Base-by-base conservation (phyloP, 2,888 invertebrate genomes). In the Heteromurus nitidus region DNA sequence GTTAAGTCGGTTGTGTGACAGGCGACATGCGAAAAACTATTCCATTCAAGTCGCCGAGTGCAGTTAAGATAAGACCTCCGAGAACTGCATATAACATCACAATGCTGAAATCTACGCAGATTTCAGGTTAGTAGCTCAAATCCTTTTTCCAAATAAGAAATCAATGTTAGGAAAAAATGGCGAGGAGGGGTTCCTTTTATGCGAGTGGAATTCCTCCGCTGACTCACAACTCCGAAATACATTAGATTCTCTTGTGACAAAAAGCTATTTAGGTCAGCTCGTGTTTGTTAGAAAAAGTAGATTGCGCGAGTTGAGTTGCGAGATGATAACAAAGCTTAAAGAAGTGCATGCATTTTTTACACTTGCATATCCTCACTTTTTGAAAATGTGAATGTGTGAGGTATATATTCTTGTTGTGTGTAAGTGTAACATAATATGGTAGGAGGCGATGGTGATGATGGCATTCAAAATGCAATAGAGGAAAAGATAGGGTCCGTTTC, bases 231-330 rank as follows among this genome's bases (percentile, higher is more conserved):
- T 36, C 36, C 36, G 36, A 36, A 36, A 36, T 36, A 5, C 5
- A 5, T 9, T 36, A 36, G 36, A 36, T 36, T 36, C n/a, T 9
- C 36, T 13, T 60, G 72, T 72, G 72, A 47, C 60, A 47, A n/a
- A 5, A 72, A 26, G 62, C 60, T 72, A 72, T 72, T 72, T 72
- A 24, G 72, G 72, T 72, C 72, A 72, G 60, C 7, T 47, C 44
- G 72, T 47, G 5, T 5, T 36, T 36, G 13, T 36, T 36, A 9
- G 36, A 36, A 36, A 36, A 36, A 36, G 13, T 36, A 36, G 7
- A 36, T 9, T 36, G n/a, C n/a, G n/a, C n/a, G 13, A 13, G 5
- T 36, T 36, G 5, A 9, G 36, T 36, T 36, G 13, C 13, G 5
- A 36, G 36, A 5, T 9, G 5, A 36, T 36, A 36, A 9, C 5